Evolutionary conservation across 2,797 vertebrate species (phyloP).

Genomic region (Catamblyrhynchus diadema): DNA sequence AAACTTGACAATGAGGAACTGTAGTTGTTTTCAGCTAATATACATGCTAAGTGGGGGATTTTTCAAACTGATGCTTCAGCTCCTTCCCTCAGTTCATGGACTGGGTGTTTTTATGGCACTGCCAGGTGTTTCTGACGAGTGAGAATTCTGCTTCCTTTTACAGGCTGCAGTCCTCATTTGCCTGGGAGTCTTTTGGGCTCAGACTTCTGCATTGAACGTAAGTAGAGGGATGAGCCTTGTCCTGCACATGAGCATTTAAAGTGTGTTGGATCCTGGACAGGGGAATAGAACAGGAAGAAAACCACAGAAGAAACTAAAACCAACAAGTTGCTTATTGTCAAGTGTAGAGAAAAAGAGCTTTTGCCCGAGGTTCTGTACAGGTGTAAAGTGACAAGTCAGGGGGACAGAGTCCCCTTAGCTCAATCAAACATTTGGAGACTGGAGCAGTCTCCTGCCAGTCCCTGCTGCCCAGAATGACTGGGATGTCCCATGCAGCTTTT

Average conservation of each 20-base stretch:
- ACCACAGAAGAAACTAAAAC: not conserved
- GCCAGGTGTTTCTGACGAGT: not conserved
- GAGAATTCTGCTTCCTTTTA: not conserved
- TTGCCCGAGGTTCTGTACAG: not conserved
- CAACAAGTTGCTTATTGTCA: not conserved
- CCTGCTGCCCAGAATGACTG: not conserved
- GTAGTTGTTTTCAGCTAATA: not conserved
- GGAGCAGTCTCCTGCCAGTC: not conserved
- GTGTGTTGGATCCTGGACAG: not conserved
- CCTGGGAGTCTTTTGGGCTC: constrained; percentile 58
- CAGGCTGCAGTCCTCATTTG: constrained; percentile 56
- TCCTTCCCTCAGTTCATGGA: not conserved
- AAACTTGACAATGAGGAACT: not conserved
- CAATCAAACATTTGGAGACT: not conserved
- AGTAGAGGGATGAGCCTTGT: not conserved
- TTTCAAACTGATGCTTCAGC: not conserved
- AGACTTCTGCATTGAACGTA: constrained; percentile 53
- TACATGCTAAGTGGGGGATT: not conserved
- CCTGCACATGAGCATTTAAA: not conserved
- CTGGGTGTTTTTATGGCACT: not conserved
- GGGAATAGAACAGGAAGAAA: not conserved
- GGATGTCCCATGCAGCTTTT: not conserved
- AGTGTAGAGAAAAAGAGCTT: not conserved
- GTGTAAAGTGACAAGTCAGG: not conserved
- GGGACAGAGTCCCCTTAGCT: not conserved